phyloP scores from a whole-genome alignment of 2,113 vertebrate species.

The Onychostruthus taczanowskii region DNA sequence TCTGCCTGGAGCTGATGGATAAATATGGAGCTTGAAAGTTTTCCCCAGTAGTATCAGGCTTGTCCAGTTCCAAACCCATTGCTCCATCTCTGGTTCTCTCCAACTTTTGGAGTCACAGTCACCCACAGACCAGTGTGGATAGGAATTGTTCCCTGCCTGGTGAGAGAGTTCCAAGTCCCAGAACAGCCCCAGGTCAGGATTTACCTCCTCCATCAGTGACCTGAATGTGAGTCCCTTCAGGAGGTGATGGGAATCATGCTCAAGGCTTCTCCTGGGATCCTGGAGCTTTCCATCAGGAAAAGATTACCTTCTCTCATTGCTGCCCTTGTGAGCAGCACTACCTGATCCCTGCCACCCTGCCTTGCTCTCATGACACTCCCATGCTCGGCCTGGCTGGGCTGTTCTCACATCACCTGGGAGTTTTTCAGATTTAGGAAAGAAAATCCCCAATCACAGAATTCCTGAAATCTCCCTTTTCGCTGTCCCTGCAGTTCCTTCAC shows the following conservation, averaged over 20 bases:
- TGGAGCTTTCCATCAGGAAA: not conserved
- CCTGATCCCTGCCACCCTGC: not conserved
- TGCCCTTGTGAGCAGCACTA: not conserved
- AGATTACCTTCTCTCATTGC: accelerated
- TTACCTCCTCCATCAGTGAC: not conserved
- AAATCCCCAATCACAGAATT: not conserved
- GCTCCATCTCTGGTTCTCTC: not conserved
- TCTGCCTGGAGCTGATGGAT: not conserved
- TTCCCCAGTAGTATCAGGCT: not conserved
- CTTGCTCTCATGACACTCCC: not conserved
- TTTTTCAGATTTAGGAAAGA: not conserved
- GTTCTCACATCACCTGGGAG: not conserved
- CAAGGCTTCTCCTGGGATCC: not conserved
- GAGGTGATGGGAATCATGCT: not conserved
- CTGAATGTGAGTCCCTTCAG: not conserved
- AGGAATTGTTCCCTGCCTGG: not conserved
- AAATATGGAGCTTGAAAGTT: not conserved
- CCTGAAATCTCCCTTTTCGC: not conserved
- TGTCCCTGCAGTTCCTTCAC: not conserved
- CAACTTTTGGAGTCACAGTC: accelerated
- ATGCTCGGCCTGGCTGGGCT: not conserved
- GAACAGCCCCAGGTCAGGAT: not conserved
- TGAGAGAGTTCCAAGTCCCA: not conserved
- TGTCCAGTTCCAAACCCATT: not conserved
- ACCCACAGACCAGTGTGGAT: accelerated